Conservation (phyloP, 1,140 invertebrate genomes). For the Heliconius hewitsoni region DNA sequence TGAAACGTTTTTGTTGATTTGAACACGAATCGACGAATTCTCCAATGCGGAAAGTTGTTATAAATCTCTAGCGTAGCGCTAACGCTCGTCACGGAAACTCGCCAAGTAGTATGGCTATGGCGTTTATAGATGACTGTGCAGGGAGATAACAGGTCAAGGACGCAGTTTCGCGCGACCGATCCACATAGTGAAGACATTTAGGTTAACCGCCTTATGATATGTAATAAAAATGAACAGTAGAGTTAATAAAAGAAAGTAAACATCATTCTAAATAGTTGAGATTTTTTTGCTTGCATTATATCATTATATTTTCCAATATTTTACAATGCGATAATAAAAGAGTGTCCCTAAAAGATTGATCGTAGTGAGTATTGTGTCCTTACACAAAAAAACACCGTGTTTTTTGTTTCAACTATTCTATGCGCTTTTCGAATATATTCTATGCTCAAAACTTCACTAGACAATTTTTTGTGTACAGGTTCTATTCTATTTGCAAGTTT, state of each 20-base stretch:
- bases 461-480: too few species aligned
- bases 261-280: not conserved
- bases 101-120: slow-evolving; percentile 32
- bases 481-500: too few species aligned
- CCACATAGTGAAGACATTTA: slow-evolving; percentile 13
- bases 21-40: slow-evolving; percentile 23
- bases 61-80: slow-evolving; percentile 22
- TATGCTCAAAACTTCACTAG: too few species aligned
- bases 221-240: not conserved
- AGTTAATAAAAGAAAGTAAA: slow-evolving; percentile 1
- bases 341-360: too few species aligned
- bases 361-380: too few species aligned
- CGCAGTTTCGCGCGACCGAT: slow-evolving; percentile 22
- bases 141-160: slow-evolving; percentile 37
- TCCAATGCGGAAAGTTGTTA: slow-evolving; percentile 16
- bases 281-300: not conserved
- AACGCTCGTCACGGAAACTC: slow-evolving; percentile 25
- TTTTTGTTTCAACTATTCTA: too few species aligned
- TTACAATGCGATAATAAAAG: too few species aligned
- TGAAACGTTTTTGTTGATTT: not conserved
- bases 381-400: too few species aligned
- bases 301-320: not conserved
- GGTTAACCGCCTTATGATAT: slow-evolving; percentile 1
- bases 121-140: slow-evolving; percentile 31
- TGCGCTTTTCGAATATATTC: too few species aligned